phyloP scores from a whole-genome alignment of 92 coral and sea anemone genomes.

The Chrysogorgia sp. region DNA sequence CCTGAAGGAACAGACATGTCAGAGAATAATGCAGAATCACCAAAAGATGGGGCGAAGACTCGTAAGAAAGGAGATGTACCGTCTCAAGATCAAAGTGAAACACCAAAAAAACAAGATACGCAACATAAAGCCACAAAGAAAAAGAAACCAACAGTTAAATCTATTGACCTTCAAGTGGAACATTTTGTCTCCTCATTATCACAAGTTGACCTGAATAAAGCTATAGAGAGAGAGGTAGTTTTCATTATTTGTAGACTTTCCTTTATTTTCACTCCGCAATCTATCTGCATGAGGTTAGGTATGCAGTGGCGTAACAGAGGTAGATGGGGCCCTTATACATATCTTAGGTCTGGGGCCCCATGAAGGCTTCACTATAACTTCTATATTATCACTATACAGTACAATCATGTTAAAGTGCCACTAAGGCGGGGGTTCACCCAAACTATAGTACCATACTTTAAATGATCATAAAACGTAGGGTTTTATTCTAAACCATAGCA shows the following conservation, averaged over 20 bases:
- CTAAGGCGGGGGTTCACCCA: background rate
- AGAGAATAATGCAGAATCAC: conserved; percentile 15
- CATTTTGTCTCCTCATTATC: conserved; percentile 65
- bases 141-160: conserved; percentile 82
- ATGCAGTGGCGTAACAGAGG: too few species aligned
- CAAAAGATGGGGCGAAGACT: conserved; percentile 46
- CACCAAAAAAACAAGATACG: conserved; percentile 56
- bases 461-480: too few species aligned
- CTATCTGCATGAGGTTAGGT: too few species aligned
- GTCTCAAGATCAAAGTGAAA: conserved; percentile 49
- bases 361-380: too few species aligned
- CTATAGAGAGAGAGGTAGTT: conserved; percentile 81
- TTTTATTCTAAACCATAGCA: too few species aligned
- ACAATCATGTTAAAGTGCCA: too few species aligned
- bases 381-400: too few species aligned
- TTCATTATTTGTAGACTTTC: too few species aligned
- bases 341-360: too few species aligned
- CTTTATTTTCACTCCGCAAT: too few species aligned
- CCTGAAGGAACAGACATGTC: conserved; percentile 6
- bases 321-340: too few species aligned
- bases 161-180: conserved; percentile 77
- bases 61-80: conserved; percentile 50
- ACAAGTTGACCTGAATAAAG: conserved; percentile 60
- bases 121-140: conserved; percentile 73
- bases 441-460: background rate